These are phyloP conservation scores for Rhynchophorus ferrugineus DNA, from an alignment of 1,140 invertebrate genomes.

Conservation along the genomic window DNA sequence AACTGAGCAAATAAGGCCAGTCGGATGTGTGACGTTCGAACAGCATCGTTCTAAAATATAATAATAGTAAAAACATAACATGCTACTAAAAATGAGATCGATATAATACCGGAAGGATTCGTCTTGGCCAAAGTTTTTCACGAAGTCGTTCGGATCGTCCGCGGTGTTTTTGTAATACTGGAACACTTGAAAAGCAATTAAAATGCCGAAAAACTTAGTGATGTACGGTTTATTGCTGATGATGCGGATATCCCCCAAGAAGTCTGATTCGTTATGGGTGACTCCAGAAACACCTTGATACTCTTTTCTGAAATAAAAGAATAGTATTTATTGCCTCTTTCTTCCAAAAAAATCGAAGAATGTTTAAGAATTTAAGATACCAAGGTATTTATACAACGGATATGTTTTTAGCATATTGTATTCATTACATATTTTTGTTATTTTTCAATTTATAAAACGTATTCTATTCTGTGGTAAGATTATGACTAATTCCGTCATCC, in stretches of 20 bases:
- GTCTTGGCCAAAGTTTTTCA: slow-evolving; percentile 29
- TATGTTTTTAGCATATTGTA: too few species aligned
- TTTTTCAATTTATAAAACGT: too few species aligned
- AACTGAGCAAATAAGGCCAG: slow-evolving; percentile 29
- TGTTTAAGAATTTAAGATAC: too few species aligned
- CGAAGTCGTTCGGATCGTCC: slow-evolving; percentile 35
- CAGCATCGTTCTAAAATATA: slow-evolving; percentile 31
- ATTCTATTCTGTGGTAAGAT: too few species aligned
- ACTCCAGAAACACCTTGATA: slow-evolving; percentile 41
- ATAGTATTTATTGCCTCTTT: neutral
- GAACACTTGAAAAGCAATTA: slow-evolving; percentile 45
- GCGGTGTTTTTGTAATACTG: slow-evolving; percentile 33
- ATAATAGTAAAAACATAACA: slow-evolving; percentile 4
- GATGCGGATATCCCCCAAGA: slow-evolving; percentile 48
- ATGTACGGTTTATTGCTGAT: slow-evolving; percentile 51
- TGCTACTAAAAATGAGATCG: too few species aligned
- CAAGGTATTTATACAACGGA: too few species aligned
- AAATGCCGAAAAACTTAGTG: slow-evolving; percentile 44
- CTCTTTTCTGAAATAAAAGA: slow-evolving; percentile 26
- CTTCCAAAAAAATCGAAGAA: too few species aligned
- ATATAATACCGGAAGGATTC: slow-evolving; percentile 34
- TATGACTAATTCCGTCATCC: too few species aligned
- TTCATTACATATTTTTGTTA: too few species aligned
- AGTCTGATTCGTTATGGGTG: slow-evolving; percentile 41
- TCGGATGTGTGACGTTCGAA: slow-evolving; percentile 27